These are phyloP conservation scores for Eulemur rubriventer DNA, from an alignment of 2,797 vertebrate species.

Conservation along the genomic window DNA sequence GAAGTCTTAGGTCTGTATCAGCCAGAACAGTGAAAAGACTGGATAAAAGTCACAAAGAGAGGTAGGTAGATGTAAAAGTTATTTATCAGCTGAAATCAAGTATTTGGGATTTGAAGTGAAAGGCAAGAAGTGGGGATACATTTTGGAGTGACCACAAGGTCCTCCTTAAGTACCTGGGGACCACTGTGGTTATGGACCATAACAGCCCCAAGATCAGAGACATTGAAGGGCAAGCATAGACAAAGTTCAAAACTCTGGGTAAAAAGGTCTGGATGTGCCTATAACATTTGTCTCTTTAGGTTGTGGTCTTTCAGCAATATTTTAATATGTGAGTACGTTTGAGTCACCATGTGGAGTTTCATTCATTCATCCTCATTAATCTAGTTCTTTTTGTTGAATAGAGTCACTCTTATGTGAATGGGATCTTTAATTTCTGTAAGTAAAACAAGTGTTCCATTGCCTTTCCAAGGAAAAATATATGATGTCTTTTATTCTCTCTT, in stretches of 20 bases:
- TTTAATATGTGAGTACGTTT: not conserved
- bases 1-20: not conserved
- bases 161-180: not conserved
- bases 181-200: not conserved
- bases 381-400: not conserved
- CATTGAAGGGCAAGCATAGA: not conserved
- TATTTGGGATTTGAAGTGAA: not conserved
- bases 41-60: not conserved
- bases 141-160: not conserved
- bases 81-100: not conserved
- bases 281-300: not conserved
- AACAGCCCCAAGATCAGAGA: not conserved
- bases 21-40: not conserved
- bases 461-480: not conserved
- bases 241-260: not conserved
- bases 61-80: not conserved
- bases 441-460: not conserved
- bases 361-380: not conserved
- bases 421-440: not conserved
- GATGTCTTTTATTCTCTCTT: not conserved
- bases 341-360: not conserved
- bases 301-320: not conserved
- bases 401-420: not conserved
- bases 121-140: not conserved
- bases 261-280: not conserved